Evolutionary conservation across 2,888 invertebrate genomes (phyloP), one percentile per base, ranked within the genome.

Genomic region (Pyrochroa serraticornis): DNA sequence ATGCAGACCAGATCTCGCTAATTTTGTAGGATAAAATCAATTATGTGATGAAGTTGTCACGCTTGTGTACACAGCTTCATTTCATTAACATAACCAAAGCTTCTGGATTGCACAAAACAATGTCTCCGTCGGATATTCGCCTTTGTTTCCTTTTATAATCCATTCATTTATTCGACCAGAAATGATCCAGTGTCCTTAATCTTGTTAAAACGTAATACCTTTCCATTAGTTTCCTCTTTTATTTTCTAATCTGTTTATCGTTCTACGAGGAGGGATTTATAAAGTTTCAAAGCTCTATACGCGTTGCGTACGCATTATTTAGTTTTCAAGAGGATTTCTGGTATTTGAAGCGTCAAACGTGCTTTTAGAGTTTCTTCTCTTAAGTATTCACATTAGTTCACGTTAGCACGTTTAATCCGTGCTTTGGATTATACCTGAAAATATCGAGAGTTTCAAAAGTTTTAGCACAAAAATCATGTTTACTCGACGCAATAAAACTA

Each of bases 241-340:
- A 70, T 71, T 75, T 75, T 72, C 74, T 77, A 78, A 78, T 78
- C 78, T 77, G 76, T 77, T 77, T 77, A 76, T 74, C 69, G 73
- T 69, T 71, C 67, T 60, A 65, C 66, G 60, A 56, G 71, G 69
- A n/a, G 69, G 68, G 71, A 22, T 71, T 73, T 69, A 72, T 69
- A 66, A 71, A 72, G 72, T 68, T 72, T 73, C 66, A 58, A 58
- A 61, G 51, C 55, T 60, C 63, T 58, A 64, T 65, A 63, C 64
- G 64, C 65, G 46, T 60, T 43, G 37, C 43, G 64, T 53, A 64
- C 65, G 63, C 64, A 67, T 65, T 69, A 69, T 68, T 70, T 66
- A 71, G 67, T 72, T 70, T 66, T 70, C 62, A 58, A 64, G 65
- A 66, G 70, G 69, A 70, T 71, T 70, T 68, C 57, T 53, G 59